Percentiles rank a stretch among this genome's conserved stretches.
Conservation (phyloP, 2,888 invertebrate genomes). For the Aethes cnicana region DNA sequence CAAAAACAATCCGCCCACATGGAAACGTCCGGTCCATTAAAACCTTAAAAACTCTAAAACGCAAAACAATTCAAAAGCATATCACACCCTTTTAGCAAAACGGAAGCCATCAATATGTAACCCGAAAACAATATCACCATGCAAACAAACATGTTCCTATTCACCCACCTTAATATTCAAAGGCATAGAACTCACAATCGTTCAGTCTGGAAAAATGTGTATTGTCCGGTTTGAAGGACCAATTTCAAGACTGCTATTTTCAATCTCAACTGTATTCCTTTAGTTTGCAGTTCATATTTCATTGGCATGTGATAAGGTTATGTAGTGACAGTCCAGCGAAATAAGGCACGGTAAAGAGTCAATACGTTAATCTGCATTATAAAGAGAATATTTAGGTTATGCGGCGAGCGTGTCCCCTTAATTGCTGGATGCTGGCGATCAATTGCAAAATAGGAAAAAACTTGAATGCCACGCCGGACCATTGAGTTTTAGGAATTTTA, state of each 20-base stretch:
- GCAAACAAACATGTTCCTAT: slow-evolving; percentile 10
- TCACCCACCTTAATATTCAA: not conserved
- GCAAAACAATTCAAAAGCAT: slow-evolving; percentile 52
- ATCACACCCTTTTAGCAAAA: slow-evolving; percentile 48
- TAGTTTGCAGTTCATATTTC: not conserved
- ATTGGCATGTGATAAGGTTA: slow-evolving; percentile 5
- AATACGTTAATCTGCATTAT: slow-evolving; percentile 79
- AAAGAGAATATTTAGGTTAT: slow-evolving; percentile 75
- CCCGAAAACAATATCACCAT: slow-evolving; percentile 28
- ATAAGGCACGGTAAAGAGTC: slow-evolving; percentile 52
- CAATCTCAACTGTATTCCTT: not conserved
- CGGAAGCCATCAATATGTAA: slow-evolving; percentile 52
- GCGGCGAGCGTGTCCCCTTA: slow-evolving; percentile 64
- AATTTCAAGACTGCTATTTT: not conserved
- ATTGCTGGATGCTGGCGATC: slow-evolving; percentile 73
- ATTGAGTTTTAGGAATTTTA: slow-evolving; percentile 63
- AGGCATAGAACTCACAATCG: slow-evolving; percentile 13
- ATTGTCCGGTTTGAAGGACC: slow-evolving; percentile 15
- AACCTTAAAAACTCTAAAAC: slow-evolving; percentile 51
- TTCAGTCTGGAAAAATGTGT: not conserved
- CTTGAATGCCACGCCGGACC: slow-evolving; percentile 58
- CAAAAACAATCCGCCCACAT: slow-evolving; percentile 61
- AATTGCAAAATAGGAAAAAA: slow-evolving; percentile 77
- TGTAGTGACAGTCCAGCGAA: slow-evolving; percentile 37
- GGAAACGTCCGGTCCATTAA: slow-evolving; percentile 58